Conservation (phyloP, 1,140 invertebrate genomes). For the Tribolium castaneum region DNA sequence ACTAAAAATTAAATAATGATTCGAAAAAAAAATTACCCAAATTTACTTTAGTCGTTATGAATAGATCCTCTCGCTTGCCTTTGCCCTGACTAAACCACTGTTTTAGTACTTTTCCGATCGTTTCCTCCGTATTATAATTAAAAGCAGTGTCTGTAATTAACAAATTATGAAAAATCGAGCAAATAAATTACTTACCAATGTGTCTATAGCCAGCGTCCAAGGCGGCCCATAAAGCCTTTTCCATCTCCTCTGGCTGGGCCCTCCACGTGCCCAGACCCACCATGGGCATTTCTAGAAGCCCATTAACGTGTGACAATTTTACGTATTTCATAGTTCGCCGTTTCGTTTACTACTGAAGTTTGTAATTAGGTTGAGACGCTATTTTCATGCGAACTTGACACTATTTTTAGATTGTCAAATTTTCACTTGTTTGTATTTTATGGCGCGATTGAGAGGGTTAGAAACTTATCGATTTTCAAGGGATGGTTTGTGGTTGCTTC, state of each 20-base stretch:
- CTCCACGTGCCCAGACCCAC: slow-evolving; percentile 74
- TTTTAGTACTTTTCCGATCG: slow-evolving; percentile 71
- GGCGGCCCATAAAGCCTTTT: slow-evolving; percentile 67
- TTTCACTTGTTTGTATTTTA: slow-evolving; percentile 1
- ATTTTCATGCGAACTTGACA: slow-evolving; percentile 34
- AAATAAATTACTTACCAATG: slow-evolving; percentile 61
- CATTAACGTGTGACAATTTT: slow-evolving; percentile 44
- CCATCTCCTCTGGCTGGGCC: slow-evolving; percentile 69
- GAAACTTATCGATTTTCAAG: slow-evolving; percentile 26
- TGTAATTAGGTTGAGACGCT: slow-evolving; percentile 5
- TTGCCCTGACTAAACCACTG: slow-evolving; percentile 69
- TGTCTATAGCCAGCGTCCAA: slow-evolving; percentile 72
- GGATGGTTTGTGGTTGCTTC: background rate
- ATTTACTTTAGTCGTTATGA: slow-evolving; percentile 74
- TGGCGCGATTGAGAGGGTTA: background rate
- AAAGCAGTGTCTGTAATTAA: slow-evolving; percentile 70
- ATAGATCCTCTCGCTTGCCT: slow-evolving; percentile 72
- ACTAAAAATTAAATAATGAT: slow-evolving; percentile 60
- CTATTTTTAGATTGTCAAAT: slow-evolving; percentile 45
- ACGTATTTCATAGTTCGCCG: slow-evolving; percentile 51
- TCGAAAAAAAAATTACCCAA: slow-evolving; percentile 36
- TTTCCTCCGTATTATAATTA: slow-evolving; percentile 74
- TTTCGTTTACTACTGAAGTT: background rate
- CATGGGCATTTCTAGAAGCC: slow-evolving; percentile 67
- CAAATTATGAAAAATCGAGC: too few species aligned